Conservation (phyloP, 2,113 vertebrate species). For the Amphiprion percula region DNA sequence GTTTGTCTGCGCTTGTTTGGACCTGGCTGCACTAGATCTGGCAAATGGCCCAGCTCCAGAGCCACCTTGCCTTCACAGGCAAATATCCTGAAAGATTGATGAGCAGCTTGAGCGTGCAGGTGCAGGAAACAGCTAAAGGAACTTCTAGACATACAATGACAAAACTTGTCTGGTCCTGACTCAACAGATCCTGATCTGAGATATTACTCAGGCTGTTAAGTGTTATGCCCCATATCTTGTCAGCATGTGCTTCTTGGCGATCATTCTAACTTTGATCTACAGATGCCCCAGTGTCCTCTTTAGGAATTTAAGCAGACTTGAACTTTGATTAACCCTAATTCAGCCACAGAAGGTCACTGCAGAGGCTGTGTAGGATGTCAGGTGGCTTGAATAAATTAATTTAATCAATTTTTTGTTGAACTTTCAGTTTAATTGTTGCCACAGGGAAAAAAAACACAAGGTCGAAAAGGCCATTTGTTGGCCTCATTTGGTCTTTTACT, state of each 20-base stretch:
- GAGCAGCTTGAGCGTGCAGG: slow-evolving; percentile 39
- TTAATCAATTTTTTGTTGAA: slow-evolving; percentile 12
- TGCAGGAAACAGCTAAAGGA: slow-evolving; percentile 65
- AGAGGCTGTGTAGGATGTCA: slow-evolving; percentile 11
- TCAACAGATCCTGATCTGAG: slow-evolving; percentile 33
- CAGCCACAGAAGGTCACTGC: slow-evolving; percentile 24
- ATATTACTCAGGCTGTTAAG: slow-evolving; percentile 5
- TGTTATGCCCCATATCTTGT: slow-evolving; percentile 10
- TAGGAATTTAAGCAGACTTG: slow-evolving; percentile 45
- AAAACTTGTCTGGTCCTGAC: slow-evolving; percentile 31
- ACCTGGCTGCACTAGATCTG: slow-evolving; percentile 50
- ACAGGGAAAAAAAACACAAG: slow-evolving; percentile 8
- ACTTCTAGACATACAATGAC: slow-evolving; percentile 30
- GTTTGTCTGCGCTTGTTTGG: slow-evolving; percentile 55
- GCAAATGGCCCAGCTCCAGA: slow-evolving; percentile 38
- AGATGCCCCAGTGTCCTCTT: slow-evolving; percentile 34
- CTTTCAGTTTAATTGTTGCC: slow-evolving; percentile 17
- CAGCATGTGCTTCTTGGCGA: slow-evolving; percentile 36
- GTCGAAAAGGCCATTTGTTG: background rate
- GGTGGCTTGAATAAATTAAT: slow-evolving; percentile 31
- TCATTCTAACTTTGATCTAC: slow-evolving; percentile 45
- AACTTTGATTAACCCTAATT: slow-evolving; percentile 65
- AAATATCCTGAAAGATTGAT: slow-evolving; percentile 75
- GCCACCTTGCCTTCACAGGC: slow-evolving; percentile 50
- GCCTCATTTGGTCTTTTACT: background rate